A percentile compares a stretch with the other conserved stretches of the same genome.
Conservation (phyloP, 2,888 invertebrate genomes). For the Axea sp. region DNA sequence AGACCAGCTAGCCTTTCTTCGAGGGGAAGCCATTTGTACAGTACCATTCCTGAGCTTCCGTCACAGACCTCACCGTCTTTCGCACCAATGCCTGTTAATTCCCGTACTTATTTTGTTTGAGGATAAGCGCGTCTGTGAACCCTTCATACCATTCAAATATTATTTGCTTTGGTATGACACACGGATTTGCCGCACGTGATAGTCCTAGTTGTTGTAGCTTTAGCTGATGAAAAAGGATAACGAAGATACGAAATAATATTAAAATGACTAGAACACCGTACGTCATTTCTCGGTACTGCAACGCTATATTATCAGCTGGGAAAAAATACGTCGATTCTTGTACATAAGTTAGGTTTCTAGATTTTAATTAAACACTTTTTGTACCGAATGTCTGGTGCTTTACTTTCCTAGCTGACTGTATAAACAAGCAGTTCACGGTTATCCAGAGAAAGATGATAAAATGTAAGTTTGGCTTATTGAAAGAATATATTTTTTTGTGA, state of each 20-base stretch:
- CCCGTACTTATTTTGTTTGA: constrained; percentile 78
- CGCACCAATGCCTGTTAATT: constrained; percentile 73
- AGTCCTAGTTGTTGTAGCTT: no score
- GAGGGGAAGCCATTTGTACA: constrained; percentile 77
- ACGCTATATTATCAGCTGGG: no score
- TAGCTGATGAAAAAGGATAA: no score
- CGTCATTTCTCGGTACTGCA: no score
- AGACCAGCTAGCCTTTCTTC: constrained; percentile 76
- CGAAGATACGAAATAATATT: constrained; percentile 39
- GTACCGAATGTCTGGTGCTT: constrained; percentile 7
- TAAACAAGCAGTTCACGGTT: constrained; percentile 8
- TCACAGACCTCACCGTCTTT: constrained; percentile 68
- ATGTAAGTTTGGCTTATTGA: constrained; percentile 5
- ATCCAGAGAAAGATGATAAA: constrained; percentile 11
- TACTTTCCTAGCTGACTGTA: constrained; percentile 13
- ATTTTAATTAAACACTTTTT: constrained; percentile 28
- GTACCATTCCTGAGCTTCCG: constrained; percentile 77
- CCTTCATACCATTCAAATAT: constrained; percentile 46
- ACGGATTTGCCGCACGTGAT: constrained; percentile 56
- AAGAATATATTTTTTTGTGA: constrained; percentile 20
- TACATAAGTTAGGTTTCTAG: constrained; percentile 34
- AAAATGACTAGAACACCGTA: constrained; percentile 49
- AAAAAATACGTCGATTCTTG: constrained; percentile 17
- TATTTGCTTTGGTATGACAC: constrained; percentile 53
- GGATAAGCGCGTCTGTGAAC: constrained; percentile 48